phyloP scores from a whole-genome alignment of 2,888 invertebrate species.

The Drosophila kuntzei region DNA sequence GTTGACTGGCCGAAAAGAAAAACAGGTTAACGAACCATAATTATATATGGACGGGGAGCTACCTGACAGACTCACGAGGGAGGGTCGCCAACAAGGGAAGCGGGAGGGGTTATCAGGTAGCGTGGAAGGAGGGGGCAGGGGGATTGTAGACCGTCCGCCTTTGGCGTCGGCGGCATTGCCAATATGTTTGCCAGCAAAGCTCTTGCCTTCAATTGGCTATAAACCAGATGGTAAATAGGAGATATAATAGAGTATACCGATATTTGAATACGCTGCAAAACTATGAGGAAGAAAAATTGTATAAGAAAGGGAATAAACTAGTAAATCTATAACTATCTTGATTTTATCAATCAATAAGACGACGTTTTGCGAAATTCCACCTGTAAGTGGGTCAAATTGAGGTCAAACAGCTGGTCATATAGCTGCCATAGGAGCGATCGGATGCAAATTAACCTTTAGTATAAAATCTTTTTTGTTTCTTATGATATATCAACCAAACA shows the following conservation, averaged over 20 bases:
- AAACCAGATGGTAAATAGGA: conserved; percentile 16
- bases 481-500: no score
- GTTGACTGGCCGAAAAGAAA: conserved; percentile 58
- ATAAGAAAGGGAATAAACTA: no score
- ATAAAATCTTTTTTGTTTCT: no score
- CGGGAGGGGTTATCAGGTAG: not conserved
- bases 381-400: no score
- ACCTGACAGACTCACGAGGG: conserved; percentile 20
- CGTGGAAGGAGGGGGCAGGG: conserved; percentile 16
- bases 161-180: conserved; percentile 76
- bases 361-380: no score
- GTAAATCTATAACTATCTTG: no score
- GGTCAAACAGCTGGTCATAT: no score
- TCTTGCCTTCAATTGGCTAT: conserved; percentile 45
- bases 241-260: not conserved
- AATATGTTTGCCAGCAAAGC: conserved; percentile 54
- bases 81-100: conserved; percentile 6
- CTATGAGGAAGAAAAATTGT: not conserved
- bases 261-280: conserved; percentile 32
- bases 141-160: conserved; percentile 56
- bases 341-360: no score
- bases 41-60: conserved; percentile 39
- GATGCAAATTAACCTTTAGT: no score
- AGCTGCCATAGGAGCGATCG: no score
- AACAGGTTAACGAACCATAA: conserved; percentile 78